Base-by-base conservation (phyloP, 1,140 invertebrate species). In the Trypoxylus dichotomus region DNA sequence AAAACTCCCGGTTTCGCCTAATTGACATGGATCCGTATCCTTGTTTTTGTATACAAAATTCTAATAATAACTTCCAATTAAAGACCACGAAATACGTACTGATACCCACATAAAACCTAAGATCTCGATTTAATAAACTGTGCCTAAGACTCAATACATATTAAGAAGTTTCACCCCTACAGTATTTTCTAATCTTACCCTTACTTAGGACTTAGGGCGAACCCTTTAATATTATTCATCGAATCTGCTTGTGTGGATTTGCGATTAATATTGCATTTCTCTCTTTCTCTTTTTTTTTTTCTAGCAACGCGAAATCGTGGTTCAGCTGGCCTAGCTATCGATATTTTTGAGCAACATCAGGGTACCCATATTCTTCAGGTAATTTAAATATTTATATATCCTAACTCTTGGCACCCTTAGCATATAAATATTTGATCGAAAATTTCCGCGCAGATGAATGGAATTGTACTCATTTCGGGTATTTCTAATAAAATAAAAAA, bases 341-440 rank as follows among this genome's bases (percentile, higher is more conserved):
- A 97, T 84, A 90, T 97, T 83, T 97, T 98, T 86, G 96, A 99
- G 85, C 94, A 96, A 85, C 96, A 98, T 88, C 96, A 98, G 89
- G 97, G 97, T 85, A 98, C 97, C 77, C 97, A 99, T 87, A 98
- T 99, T 85, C 89, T 98, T 80, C 96, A 98, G 93, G 96, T 97
- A 75, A 63, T 63, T 63, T 63, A 63, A 63, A 63, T 63, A 63
- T 63, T 58, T 58, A 58, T 58, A 21, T 58, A 21, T 58, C 15
- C 21, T 21, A 19, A 58, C 21, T 19, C 15, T 58, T 58, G 47
- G 21, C 47, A 21, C 47, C 47, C 47, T 58, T 21, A 58, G 10
- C 32, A 37, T 8, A 37, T 37, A 37, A 37, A 37, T 37, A 37
- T 37, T 37, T 37, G 32, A 37, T 37, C 32, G 32, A 37, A 37